Evolutionary conservation across 2,113 vertebrate species (phyloP).

Genomic region (western clawed frog (Xenopus tropicalis)): UCB_Xtro_10.0 CM004444.2:3130501-3131000

Average conservation of each 20-base stretch:
- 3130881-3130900: not conserved
- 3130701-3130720: not conserved
- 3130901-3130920: not conserved
- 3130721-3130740: not conserved
- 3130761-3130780: not conserved
- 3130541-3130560: constrained; percentile 79
- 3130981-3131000: not conserved
- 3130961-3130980: not conserved
- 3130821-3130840: not conserved
- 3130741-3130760: not conserved
- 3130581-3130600: not conserved
- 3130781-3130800: not conserved
- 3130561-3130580: constrained; percentile 61
- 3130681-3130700: not conserved
- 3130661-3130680: not conserved
- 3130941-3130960: not conserved
- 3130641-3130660: not conserved
- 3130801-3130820: not conserved
- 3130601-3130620: not conserved
- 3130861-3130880: not conserved
- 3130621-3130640: not conserved
- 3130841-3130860: not conserved
- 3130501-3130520: constrained; percentile 56
- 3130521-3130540: constrained; percentile 68
- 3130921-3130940: not conserved